Conservation (phyloP, 2,888 invertebrate genomes). For the Malthinus seriepunctatus region DNA sequence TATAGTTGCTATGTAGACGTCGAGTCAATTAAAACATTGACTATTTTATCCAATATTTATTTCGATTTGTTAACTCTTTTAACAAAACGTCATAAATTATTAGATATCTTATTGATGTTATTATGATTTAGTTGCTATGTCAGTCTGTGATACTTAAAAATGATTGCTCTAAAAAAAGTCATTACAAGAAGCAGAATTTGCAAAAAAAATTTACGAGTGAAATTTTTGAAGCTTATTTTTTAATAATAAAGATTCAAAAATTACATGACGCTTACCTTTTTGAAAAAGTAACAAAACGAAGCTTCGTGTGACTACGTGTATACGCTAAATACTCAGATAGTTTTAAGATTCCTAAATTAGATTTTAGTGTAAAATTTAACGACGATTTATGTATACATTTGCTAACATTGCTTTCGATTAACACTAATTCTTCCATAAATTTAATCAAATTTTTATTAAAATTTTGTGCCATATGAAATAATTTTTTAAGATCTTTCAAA, state of each 20-base stretch:
- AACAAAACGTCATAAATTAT: slow-evolving; percentile 3
- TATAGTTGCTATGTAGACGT: slow-evolving; percentile 38
- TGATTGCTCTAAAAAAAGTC: slow-evolving; percentile 49
- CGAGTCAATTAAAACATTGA: slow-evolving; percentile 30
- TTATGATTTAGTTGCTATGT: slow-evolving; percentile 52
- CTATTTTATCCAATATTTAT: slow-evolving; percentile 17
- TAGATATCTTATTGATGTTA: slow-evolving; percentile 26
- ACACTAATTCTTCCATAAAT: not conserved
- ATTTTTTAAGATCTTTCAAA: not conserved
- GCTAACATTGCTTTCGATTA: slow-evolving; percentile 19
- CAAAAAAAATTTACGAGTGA: slow-evolving; percentile 19
- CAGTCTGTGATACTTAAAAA: slow-evolving; percentile 55
- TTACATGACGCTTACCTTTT: slow-evolving; percentile 29
- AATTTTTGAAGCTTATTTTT: slow-evolving; percentile 19
- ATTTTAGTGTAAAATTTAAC: slow-evolving; percentile 19
- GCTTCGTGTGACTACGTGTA: slow-evolving; percentile 55
- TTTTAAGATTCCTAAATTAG: slow-evolving; percentile 35
- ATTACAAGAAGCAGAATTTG: slow-evolving; percentile 42
- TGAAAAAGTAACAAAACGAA: slow-evolving; percentile 32
- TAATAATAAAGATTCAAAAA: slow-evolving; percentile 23
- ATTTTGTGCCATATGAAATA: slow-evolving; percentile 1
- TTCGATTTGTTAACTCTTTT: not conserved
- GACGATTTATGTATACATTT: slow-evolving; percentile 19
- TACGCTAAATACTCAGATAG: slow-evolving; percentile 53
- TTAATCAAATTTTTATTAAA: slow-evolving; percentile 1